phyloP scores from a whole-genome alignment of 2,888 invertebrate genomes.

The Maniola hyperantus region DNA sequence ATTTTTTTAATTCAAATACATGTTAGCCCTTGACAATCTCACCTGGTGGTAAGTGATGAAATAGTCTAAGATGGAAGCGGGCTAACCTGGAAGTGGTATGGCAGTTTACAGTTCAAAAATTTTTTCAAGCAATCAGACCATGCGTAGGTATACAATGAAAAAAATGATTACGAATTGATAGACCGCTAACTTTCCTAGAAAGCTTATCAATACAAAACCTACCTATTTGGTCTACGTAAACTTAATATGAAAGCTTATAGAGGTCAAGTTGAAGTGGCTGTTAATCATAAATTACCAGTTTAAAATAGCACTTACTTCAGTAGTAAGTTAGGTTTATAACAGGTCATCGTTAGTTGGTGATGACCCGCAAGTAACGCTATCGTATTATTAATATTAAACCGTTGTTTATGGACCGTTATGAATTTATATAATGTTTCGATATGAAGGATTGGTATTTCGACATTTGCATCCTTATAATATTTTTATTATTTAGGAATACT shows the following conservation, averaged over 20 bases:
- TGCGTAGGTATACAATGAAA: too few relatives aligned
- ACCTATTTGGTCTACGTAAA: slow-evolving; percentile 7
- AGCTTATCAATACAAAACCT: not conserved
- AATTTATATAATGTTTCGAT: slow-evolving; percentile 41
- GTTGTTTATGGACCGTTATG: slow-evolving; percentile 60
- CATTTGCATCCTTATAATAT: not conserved
- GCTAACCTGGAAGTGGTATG: too few relatives aligned
- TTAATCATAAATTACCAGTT: slow-evolving; percentile 49
- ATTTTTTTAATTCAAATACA: too few relatives aligned
- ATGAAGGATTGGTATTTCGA: slow-evolving; percentile 4
- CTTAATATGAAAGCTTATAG: slow-evolving; percentile 22
- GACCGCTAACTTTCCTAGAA: not conserved
- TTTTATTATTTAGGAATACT: too few relatives aligned
- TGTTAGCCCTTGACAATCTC: too few relatives aligned
- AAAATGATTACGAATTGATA: not conserved
- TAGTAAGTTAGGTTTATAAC: slow-evolving; percentile 43
- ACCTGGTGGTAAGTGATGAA: too few relatives aligned
- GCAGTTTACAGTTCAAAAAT: not conserved
- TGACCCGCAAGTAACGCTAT: slow-evolving; percentile 66
- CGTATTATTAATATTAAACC: slow-evolving; percentile 60
- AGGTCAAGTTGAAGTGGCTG: slow-evolving; percentile 57
- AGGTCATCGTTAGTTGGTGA: slow-evolving; percentile 53
- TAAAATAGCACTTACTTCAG: slow-evolving; percentile 47
- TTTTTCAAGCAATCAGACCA: not conserved
- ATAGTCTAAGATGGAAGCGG: too few relatives aligned